Percentiles rank a stretch among this genome's conserved stretches.
Conservation (phyloP, 2,888 invertebrate genomes). For the Luperina nickerlii region DNA sequence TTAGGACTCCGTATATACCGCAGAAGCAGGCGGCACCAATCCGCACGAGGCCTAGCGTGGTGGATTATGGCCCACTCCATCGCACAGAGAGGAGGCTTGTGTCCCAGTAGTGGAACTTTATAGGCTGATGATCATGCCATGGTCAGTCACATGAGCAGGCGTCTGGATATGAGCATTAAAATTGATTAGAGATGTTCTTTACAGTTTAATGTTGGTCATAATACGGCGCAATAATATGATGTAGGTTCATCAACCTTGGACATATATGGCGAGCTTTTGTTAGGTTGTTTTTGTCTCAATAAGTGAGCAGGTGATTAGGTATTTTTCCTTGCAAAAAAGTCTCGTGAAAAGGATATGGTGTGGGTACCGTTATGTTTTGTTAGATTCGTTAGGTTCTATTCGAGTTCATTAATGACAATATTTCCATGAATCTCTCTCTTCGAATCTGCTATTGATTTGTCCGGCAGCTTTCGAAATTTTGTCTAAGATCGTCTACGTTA, state of each 20-base stretch:
- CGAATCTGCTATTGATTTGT: neutral
- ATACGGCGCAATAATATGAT: slow-evolving; percentile 6
- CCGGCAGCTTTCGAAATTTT: neutral
- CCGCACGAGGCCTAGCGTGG: neutral
- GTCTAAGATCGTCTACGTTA: too few species aligned
- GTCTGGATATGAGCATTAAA: neutral
- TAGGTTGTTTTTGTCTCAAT: slow-evolving; percentile 34
- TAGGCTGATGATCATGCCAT: neutral
- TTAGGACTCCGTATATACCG: neutral
- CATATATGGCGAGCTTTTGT: slow-evolving; percentile 34
- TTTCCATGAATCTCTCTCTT: neutral
- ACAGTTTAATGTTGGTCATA: neutral
- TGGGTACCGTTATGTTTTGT: neutral
- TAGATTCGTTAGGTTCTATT: neutral
- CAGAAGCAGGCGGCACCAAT: neutral
- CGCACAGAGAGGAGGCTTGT: neutral
- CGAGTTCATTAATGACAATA: neutral
- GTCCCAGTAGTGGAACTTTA: neutral
- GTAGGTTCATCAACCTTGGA: slow-evolving; percentile 44
- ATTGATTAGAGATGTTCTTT: neutral
- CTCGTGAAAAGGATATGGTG: slow-evolving; percentile 1
- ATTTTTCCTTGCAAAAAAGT: slow-evolving; percentile 28
- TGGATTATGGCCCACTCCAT: neutral
- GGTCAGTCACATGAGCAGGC: neutral
- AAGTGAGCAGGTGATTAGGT: slow-evolving; percentile 16